Evolutionary conservation across 92 coral and sea anemone species (phyloP).

Genomic region (Epizoanthus stellaris): DNA sequence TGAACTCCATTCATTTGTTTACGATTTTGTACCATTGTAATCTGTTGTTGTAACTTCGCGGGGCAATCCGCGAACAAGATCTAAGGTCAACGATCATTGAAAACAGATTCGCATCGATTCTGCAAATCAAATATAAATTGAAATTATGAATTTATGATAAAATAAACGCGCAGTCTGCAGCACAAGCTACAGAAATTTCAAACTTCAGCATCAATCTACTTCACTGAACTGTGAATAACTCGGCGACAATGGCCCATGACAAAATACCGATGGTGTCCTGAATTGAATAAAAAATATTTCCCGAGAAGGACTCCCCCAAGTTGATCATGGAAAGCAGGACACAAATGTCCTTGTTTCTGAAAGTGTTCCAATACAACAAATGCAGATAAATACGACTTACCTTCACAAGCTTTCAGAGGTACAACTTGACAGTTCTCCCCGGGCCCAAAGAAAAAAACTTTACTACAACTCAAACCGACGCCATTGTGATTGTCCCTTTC

Average conservation of each 20-base stretch:
- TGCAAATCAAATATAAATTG: conserved; percentile 7
- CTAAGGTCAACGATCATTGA: conserved; percentile 38
- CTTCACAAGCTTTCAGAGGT: conserved; percentile 12
- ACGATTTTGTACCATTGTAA: conserved; percentile 48
- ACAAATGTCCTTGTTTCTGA: neutral
- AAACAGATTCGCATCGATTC: neutral
- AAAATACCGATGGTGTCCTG: conserved; percentile 38
- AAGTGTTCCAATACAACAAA: neutral
- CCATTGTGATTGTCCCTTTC: conserved; percentile 95
- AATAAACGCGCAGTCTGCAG: neutral
- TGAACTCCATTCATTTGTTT: conserved; percentile 44
- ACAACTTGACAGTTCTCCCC: conserved; percentile 35
- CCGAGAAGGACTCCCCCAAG: neutral
- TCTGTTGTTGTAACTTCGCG: conserved; percentile 44
- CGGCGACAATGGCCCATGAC: conserved; percentile 29
- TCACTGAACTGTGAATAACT: conserved; percentile 6
- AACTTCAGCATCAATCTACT: neutral
- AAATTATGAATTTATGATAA: neutral
- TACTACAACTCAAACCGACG: conserved; percentile 86
- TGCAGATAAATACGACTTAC: conserved; percentile 13
- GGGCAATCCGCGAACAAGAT: conserved; percentile 22
- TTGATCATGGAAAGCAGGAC: neutral
- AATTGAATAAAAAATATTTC: conserved; percentile 44
- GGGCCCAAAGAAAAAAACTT: conserved; percentile 69
- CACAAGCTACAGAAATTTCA: neutral